Evolutionary conservation across 2,888 invertebrate species (phyloP).

Genomic region (Acrocyrtus sp.): DNA sequence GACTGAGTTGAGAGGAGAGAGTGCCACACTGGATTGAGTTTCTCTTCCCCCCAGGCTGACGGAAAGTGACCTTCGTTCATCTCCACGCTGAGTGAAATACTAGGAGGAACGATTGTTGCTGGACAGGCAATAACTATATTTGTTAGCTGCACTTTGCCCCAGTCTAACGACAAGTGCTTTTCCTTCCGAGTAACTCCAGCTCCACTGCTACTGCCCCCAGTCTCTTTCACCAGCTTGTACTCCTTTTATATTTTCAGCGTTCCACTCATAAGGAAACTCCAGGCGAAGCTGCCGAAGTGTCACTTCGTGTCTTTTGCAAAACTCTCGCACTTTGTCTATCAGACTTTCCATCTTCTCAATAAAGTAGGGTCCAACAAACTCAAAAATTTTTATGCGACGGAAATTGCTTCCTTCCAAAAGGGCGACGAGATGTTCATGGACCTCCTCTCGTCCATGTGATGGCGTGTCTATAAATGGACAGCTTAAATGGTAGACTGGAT

Average conservation of each 20-base stretch:
- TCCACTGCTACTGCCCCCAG: too few relatives aligned
- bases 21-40: constrained; percentile 13
- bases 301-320: constrained; percentile 13
- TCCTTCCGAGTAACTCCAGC: neutral
- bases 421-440: constrained; percentile 10
- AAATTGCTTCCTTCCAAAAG: constrained; percentile 14
- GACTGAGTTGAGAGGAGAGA: constrained; percentile 12
- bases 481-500: constrained; percentile 20
- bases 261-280: constrained; percentile 36
- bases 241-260: constrained; percentile 2
- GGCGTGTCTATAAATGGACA: constrained; percentile 15
- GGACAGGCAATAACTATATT: constrained; percentile 16
- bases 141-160: constrained; percentile 34
- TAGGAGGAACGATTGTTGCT: constrained; percentile 21
- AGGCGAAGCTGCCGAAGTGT: constrained; percentile 2
- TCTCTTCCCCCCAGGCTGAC: constrained; percentile 4
- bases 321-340: constrained; percentile 9
- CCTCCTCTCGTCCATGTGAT: constrained; percentile 1
- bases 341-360: constrained; percentile 12
- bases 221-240: neutral
- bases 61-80: too few relatives aligned
- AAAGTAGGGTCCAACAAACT: constrained; percentile 32
- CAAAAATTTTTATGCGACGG: constrained; percentile 14
- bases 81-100: neutral
- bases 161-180: neutral